Evolutionary conservation across 2,113 vertebrate species (phyloP), one percentile per base, ranked within the genome.

Genomic region (Polyodon spathula): DNA sequence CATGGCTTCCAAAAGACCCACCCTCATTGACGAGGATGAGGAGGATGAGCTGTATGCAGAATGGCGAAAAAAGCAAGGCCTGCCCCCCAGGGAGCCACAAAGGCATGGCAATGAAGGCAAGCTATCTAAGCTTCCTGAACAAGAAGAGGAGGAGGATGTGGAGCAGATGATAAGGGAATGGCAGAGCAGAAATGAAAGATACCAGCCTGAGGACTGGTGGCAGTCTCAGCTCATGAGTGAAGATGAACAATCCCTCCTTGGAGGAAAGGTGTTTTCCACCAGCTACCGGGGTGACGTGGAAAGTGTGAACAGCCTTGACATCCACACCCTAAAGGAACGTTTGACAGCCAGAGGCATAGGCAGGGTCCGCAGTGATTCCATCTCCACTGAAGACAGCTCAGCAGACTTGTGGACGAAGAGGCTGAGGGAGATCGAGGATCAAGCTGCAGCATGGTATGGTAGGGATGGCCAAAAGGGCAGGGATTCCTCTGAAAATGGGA

Each of bases 341-440:
- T 41, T 93, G 63, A 68, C 76, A 72, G 59, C 41, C 48, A 73
- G 77, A 74, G 63, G 55, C 40, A 58, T 39, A 63, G 71, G 52
- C 65, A 74, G 3, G 5, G 69, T 54, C 0, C 67, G 79, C 1
- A 75, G 86, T 0, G 89, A 81, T 11, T 83, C 90, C 0, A 1
- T 16, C 54, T 93, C 91, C 63, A 84, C 88, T 0, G 84, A 88
- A 27, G 41, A 54, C 51, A 86, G 84, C 59, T 89, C 85, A 6
- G 89, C 88, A 88, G 93, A 97, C 62, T 71, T 89, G 48, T 98
- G 96, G 95, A 92, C 83, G 54, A 85, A 93, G 71, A 78, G 94
- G 6, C 74, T 97, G 67, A 77, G 76, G 62, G 93, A 94, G 71
- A 94, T 96, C 0, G 93, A 97, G 77, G 79, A 87, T 53, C 86